Base-by-base conservation (phyloP, 1,140 invertebrate species). In the Globodera ellingtonae region DNA sequence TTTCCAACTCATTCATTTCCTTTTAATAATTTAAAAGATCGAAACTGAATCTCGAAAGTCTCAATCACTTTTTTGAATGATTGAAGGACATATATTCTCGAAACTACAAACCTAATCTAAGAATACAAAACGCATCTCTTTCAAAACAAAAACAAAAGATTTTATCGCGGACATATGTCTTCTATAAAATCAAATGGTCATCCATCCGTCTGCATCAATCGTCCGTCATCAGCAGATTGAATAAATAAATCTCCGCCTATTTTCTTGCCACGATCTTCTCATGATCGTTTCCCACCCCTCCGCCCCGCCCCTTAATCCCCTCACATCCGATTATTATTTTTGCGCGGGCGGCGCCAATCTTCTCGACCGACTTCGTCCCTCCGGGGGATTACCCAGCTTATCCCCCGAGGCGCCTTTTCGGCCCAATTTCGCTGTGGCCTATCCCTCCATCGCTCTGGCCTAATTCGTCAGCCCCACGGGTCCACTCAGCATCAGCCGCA, bases 261-360 rank as follows among this genome's bases (percentile, higher is more conserved):
- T 59, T 59, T 59, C 56, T 10, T 59, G 56, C 56, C 56, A 59
- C 67, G 46, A 70, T 70, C 46, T 70, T 35, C 67, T 47, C 67
- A 70, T 70, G 24, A 35, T 44, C 7, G 9, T 70, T 21, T 6
- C 24, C 24, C n/a, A 15, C 18, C n/a, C 67, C 6, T 9, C 46
- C 24, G 9, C 67, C 46, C 24, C 8, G 9, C 24, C 15, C 15
- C 65, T 7, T 47, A 70, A 47, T 44, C 24, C 67, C 67, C 24
- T 3, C 24, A 35, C 67, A 70, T 70, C 67, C 67, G 67, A 70
- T 70, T 70, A 70, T 70, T 70, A 70, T 70, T 70, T 70, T 70
- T 70, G 67, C 67, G 56, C 56, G 56, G 56, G 56, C 56, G 67
- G 67, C 24, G 67, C 67, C 67, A 70, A 70, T 70, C 67, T 70